Evolutionary conservation across 2,888 invertebrate genomes (phyloP).

Genomic region (Cataglyphis altisquamis): DNA sequence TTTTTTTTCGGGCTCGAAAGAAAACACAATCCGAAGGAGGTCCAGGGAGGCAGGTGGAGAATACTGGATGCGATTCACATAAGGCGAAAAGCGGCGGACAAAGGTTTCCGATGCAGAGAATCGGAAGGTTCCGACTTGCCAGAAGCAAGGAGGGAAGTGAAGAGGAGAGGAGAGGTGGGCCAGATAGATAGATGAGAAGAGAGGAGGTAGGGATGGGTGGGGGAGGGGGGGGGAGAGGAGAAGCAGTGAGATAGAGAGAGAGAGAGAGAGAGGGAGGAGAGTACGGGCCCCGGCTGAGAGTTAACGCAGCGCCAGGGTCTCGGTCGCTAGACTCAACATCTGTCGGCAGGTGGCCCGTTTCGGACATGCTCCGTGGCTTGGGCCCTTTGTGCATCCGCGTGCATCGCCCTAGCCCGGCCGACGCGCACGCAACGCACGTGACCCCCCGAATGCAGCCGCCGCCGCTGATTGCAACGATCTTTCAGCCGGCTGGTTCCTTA

Average conservation of each 20-base stretch:
- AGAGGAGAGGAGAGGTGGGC: conserved; percentile 4
- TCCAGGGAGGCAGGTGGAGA: conserved; percentile 67
- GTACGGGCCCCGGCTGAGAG: conserved; percentile 58
- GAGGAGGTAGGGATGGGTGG: not conserved
- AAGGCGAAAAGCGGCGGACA: conserved; percentile 63
- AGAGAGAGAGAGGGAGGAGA: not conserved
- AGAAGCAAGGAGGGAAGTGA: not conserved
- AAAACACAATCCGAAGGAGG: conserved; percentile 60
- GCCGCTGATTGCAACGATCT: conserved; percentile 63
- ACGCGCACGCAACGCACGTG: conserved; percentile 76
- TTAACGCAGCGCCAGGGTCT: conserved; percentile 70
- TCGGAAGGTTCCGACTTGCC: conserved; percentile 57
- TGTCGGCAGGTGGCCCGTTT: conserved; percentile 84
- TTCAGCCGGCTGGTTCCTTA: conserved; percentile 70
- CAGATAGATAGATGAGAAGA: conserved; percentile 35
- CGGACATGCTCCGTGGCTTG: conserved; percentile 74
- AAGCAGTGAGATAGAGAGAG: not conserved
- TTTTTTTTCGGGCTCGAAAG: conserved; percentile 1
- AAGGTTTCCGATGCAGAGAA: conserved; percentile 65
- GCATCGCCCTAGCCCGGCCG: conserved; percentile 75
- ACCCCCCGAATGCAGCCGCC: conserved; percentile 70
- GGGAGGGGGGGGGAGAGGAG: not conserved
- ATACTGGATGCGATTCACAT: conserved; percentile 67
- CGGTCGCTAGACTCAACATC: conserved; percentile 81
- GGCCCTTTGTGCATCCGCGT: conserved; percentile 78